Conservation (phyloP, 2,888 invertebrate species). For the Notocelia uddmanniana region DNA sequence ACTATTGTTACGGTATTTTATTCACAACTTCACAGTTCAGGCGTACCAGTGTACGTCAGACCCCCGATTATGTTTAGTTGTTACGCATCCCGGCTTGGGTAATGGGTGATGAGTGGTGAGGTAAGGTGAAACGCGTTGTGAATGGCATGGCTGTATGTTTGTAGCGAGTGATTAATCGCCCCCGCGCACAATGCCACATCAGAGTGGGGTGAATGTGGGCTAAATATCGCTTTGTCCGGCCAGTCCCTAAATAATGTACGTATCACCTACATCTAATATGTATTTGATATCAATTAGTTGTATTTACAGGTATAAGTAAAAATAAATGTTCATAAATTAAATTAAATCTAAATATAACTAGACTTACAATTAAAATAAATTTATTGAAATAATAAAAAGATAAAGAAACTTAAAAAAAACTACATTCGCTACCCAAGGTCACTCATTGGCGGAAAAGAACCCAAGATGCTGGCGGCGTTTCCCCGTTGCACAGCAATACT, state of each 20-base stretch:
- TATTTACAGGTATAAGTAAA: no score
- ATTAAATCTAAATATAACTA: no score
- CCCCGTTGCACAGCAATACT: no score
- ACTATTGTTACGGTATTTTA: constrained; percentile 51
- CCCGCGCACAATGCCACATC: constrained; percentile 27
- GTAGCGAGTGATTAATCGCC: constrained; percentile 39
- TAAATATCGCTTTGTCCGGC: constrained; percentile 39
- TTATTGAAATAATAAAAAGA: no score
- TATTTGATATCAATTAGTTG: constrained; percentile 9
- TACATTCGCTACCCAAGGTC: no score
- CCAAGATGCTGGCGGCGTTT: no score
- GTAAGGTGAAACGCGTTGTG: neutral
- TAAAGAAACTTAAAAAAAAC: no score
- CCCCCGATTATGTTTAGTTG: neutral
- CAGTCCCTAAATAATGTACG: constrained; percentile 13
- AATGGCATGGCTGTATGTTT: constrained; percentile 31
- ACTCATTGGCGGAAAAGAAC: no score
- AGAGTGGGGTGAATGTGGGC: constrained; percentile 35
- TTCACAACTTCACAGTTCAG: neutral
- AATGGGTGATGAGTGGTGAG: neutral
- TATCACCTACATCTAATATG: constrained; percentile 5
- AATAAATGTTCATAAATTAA: no score
- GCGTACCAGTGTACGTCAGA: neutral
- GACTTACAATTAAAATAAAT: no score
- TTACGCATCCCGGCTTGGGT: neutral